Conservation (phyloP, 2,888 invertebrate genomes). For the Drosophila austrosaltans region DNA sequence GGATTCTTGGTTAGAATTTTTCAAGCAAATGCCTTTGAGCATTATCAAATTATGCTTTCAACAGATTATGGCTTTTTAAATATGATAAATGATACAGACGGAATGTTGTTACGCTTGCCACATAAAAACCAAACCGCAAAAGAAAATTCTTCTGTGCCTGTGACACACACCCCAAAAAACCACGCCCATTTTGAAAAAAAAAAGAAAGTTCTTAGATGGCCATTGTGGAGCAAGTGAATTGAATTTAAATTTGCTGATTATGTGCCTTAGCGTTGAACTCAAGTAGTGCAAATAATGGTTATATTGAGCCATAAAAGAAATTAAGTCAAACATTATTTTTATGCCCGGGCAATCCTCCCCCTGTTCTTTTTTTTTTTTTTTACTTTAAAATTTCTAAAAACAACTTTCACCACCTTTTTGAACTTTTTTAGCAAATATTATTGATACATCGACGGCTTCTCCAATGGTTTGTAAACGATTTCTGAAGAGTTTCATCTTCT, state of each 20-base stretch:
- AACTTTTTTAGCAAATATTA: constrained; percentile 63
- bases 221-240: constrained; percentile 65
- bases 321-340: constrained; percentile 76
- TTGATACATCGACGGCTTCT: constrained; percentile 75
- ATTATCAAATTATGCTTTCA: constrained; percentile 16
- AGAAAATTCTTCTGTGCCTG: constrained; percentile 57
- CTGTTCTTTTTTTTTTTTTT: neutral
- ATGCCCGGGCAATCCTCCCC: constrained; percentile 6
- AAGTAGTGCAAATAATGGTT: constrained; percentile 79
- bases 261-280: constrained; percentile 25
- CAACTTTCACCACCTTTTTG: constrained; percentile 75
- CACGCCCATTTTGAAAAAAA: constrained; percentile 7
- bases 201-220: constrained; percentile 22
- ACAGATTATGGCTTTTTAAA: constrained; percentile 79
- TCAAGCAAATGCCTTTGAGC: neutral
- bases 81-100: constrained; percentile 81
- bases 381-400: constrained; percentile 34
- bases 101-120: constrained; percentile 67
- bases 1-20: neutral
- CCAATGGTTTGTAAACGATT: constrained; percentile 75
- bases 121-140: constrained; percentile 24
- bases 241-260: constrained; percentile 83
- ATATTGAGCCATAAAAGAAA: constrained; percentile 77
- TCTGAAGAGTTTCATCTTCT: constrained; percentile 51
- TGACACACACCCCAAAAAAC: constrained; percentile 45